A percentile compares a stretch with the other conserved stretches of the same genome.
These are phyloP conservation scores for Spongilla lacustris DNA, from an alignment of 37 sponge, comb jelly and placozoan genomes.

Conservation along the genomic window DNA sequence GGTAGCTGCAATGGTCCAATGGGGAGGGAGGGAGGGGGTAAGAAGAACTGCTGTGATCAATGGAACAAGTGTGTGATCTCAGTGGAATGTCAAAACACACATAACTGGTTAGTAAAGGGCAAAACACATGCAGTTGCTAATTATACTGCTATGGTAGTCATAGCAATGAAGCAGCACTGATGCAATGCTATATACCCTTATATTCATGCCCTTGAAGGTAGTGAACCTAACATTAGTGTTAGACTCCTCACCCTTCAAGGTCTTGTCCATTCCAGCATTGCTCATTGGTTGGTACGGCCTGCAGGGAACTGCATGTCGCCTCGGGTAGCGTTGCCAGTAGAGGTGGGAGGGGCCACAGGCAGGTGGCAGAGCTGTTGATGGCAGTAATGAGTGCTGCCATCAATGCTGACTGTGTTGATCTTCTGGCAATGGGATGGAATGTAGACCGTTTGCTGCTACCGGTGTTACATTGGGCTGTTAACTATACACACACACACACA, in stretches of 20 bases:
- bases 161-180: neutral
- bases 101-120: neutral
- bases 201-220: neutral
- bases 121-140: slow-evolving; percentile 6
- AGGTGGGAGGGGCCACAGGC: neutral
- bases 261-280: slow-evolving; percentile 53
- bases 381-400: neutral
- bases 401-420: neutral
- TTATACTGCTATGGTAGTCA: neutral
- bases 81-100: neutral
- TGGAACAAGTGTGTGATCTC: neutral
- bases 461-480: neutral
- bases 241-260: slow-evolving; percentile 28
- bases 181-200: neutral
- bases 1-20: slow-evolving; percentile 12
- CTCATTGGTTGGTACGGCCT: neutral
- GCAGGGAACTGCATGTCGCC: neutral
- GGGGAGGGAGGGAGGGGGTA: neutral
- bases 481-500: slow-evolving; percentile 11
- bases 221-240: no score
- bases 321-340: slow-evolving; percentile 18
- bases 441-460: neutral
- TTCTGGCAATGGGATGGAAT: neutral
- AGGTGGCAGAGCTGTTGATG: slow-evolving; percentile 46
- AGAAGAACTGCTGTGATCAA: neutral